Evolutionary conservation across 2,888 invertebrate species (phyloP), one percentile per base, ranked within the genome.

Genomic region (Microctonus hyperodae): DNA sequence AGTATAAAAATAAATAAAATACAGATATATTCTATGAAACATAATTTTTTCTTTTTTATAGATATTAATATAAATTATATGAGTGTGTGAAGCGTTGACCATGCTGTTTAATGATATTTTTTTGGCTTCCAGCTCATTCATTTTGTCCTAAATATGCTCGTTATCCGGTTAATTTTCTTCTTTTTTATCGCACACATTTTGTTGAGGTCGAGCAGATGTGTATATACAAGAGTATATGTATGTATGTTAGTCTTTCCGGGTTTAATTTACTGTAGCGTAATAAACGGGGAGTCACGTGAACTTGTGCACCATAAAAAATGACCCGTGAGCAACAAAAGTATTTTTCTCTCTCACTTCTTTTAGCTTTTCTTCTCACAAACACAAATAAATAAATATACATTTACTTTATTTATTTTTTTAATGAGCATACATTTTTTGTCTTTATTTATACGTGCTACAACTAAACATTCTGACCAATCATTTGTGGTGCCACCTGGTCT

Each of bases 241-340:
- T 50, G 50, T 62, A 65, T 65, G 59, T 62, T 56, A 61, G 55
- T 55, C 62, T 66, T 66, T 56, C 62, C 57, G 37, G 61, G 44
- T 23, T 66, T 66, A 66, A 66, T 66, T 66, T 55, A 62, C 57
- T 61, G 57, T 55, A 50, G 61, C 62, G 66, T 66, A 65, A 65
- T 65, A 66, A 66, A 66, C 57, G 50, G 13, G 40, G 23, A 40
- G 44, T 28, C 40, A 65, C 60, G 60, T 59, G 33, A 65, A 55
- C 44, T 23, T 37, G 65, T 50, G 31, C 5, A 33, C 64, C 23
- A 55, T 57, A 53, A 53, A 37, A 65, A 65, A 59, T 22, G 35
- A 33, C 22, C 28, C 11, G 16, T 48, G 20, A 48, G 25, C 37
- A 28, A 51, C 23, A 37, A 6, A 59, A 7, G 23, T 59, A 25